Evolutionary conservation across 2,113 vertebrate species (phyloP).

Genomic region (Phrynosoma platyrhinos): DNA sequence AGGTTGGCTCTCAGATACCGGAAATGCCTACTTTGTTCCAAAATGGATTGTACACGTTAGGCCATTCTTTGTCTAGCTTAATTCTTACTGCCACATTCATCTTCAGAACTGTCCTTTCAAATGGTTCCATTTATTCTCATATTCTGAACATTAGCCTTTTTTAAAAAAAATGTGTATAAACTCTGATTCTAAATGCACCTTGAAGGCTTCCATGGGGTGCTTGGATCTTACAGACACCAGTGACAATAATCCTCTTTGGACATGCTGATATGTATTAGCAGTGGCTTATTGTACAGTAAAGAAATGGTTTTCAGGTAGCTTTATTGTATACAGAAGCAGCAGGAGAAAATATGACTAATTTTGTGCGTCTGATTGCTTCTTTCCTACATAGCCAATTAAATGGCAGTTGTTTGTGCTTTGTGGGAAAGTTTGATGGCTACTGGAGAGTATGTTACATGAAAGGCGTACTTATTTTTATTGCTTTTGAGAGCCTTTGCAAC

Average conservation of each 20-base stretch:
- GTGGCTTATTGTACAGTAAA: not conserved
- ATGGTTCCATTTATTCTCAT: not conserved
- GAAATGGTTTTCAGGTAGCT: constrained; percentile 19
- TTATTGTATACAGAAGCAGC: constrained; percentile 7
- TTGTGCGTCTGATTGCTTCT: constrained; percentile 29
- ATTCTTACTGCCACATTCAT: not conserved
- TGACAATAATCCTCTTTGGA: not conserved
- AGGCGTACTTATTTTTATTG: constrained; percentile 57
- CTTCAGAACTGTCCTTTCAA: not conserved
- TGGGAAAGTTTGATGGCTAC: constrained; percentile 61
- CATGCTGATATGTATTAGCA: not conserved
- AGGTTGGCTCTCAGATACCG: not conserved
- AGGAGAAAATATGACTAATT: constrained; percentile 24
- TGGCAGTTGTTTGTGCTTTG: constrained; percentile 58
- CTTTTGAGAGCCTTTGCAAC: constrained; percentile 48
- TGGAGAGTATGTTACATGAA: constrained; percentile 57
- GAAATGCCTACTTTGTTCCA: not conserved
- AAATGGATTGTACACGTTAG: not conserved
- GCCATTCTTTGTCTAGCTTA: constrained; percentile 15
- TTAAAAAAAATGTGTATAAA: not conserved
- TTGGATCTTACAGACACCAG: not conserved
- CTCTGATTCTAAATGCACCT: not conserved
- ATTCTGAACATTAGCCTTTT: not conserved
- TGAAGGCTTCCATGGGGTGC: not conserved
- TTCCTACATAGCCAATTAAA: constrained; percentile 63